These are phyloP conservation scores for Laothoe populi DNA, from an alignment of 2,888 invertebrate species.

Conservation along the genomic window DNA sequence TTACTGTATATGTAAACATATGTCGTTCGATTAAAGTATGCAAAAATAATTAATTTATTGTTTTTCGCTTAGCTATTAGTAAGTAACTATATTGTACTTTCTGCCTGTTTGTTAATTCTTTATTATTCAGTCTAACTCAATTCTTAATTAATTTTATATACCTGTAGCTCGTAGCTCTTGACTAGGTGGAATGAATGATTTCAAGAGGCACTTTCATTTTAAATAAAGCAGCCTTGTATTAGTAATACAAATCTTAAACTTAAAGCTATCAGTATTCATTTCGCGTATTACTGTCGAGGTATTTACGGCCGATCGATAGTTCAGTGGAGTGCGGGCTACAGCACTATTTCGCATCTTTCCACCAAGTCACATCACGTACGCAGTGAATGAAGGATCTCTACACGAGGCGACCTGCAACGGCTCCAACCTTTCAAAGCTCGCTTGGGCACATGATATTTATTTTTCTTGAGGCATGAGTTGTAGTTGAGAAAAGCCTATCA, in stretches of 20 bases:
- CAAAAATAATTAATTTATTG: too few relatives aligned
- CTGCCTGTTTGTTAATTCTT: too few relatives aligned
- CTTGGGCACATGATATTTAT: constrained; percentile 12
- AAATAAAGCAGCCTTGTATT: not conserved
- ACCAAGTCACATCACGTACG: constrained; percentile 62
- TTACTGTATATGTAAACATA: too few relatives aligned
- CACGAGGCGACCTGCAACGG: constrained; percentile 40
- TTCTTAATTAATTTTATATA: not conserved
- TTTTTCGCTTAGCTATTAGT: too few relatives aligned
- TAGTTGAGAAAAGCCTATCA: constrained; percentile 9
- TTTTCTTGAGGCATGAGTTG: constrained; percentile 24
- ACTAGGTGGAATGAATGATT: constrained; percentile 1
- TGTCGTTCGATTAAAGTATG: too few relatives aligned
- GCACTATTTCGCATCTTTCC: constrained; percentile 25
- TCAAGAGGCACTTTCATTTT: not conserved
- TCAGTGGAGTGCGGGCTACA: constrained; percentile 34
- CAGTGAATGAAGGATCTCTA: constrained; percentile 62
- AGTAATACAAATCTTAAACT: constrained; percentile 18
- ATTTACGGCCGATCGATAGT: constrained; percentile 64
- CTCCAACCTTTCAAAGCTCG: constrained; percentile 47
- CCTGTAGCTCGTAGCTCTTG: not conserved
- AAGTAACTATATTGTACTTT: too few relatives aligned
- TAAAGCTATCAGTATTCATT: constrained; percentile 16
- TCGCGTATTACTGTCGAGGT: constrained; percentile 57
- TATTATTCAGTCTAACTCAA: not conserved